Percentiles rank a stretch among this genome's conserved stretches.
phyloP scores from a whole-genome alignment of 1,140 invertebrate species.

The Pseudachorutes palmiensis region DNA sequence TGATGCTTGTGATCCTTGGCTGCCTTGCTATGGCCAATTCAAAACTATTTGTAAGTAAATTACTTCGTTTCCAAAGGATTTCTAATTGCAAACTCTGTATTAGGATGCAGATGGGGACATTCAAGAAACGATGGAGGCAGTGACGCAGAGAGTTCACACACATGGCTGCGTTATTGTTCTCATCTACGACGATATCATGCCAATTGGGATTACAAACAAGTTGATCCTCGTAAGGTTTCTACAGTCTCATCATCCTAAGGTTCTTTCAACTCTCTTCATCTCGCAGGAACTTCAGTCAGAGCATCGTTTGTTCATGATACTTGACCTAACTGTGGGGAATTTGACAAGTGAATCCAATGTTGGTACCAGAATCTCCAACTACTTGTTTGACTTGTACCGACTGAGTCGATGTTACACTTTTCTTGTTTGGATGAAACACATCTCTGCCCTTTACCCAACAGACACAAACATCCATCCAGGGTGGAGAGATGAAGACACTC shows the following conservation, averaged over 20 bases:
- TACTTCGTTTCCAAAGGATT: not conserved
- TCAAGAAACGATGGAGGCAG: not conserved
- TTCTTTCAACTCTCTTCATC: not conserved
- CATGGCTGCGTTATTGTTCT: not conserved
- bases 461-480: constrained; percentile 6
- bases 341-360: not conserved
- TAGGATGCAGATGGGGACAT: not conserved
- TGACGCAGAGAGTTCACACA: not conserved
- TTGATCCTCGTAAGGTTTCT: not conserved
- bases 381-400: not conserved
- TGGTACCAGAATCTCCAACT: not conserved
- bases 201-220: not conserved
- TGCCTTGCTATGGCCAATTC: no score
- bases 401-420: not conserved
- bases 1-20: no score
- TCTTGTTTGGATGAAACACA: not conserved
- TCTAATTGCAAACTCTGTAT: not conserved
- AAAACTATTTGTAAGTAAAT: not conserved
- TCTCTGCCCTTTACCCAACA: not conserved
- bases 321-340: not conserved
- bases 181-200: not conserved
- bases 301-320: not conserved
- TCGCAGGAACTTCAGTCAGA: not conserved
- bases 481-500: not conserved
- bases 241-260: not conserved